A percentile compares a stretch with the other conserved stretches of the same genome.
phyloP scores from a whole-genome alignment of 2,797 vertebrate species.

The Bucorvus abyssinicus region DNA sequence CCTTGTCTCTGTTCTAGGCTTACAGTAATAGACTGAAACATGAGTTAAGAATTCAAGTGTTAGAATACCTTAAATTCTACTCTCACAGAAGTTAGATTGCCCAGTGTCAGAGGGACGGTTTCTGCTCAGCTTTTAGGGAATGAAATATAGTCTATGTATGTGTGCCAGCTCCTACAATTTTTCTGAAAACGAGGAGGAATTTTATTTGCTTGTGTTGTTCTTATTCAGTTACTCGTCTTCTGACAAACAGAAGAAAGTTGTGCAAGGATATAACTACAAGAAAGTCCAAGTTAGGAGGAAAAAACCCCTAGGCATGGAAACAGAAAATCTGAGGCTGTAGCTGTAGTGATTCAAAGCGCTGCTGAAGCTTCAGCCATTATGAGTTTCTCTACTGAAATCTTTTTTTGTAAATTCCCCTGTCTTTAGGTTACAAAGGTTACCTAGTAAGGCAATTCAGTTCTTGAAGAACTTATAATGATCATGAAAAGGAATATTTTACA shows the following conservation, averaged over 20 bases:
- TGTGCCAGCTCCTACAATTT: neutral
- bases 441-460: neutral
- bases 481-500: neutral
- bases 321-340: neutral
- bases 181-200: neutral
- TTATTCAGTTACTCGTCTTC: neutral
- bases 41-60: neutral
- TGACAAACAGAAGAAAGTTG: neutral
- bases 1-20: neutral
- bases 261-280: neutral
- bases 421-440: neutral
- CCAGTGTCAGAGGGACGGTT: neutral
- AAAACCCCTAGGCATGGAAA: neutral
- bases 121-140: neutral
- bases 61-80: neutral
- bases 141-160: neutral
- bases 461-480: neutral
- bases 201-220: neutral
- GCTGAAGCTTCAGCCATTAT: neutral
- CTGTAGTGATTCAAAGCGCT: neutral
- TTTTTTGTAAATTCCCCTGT: neutral
- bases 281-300: neutral
- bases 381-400: neutral
- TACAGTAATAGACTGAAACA: neutral
- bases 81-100: neutral